A percentile compares a stretch with the other conserved stretches of the same genome.
These are phyloP conservation scores for Leptocoma aspasia DNA, from an alignment of 2,113 vertebrate genomes.

Conservation along the genomic window DNA sequence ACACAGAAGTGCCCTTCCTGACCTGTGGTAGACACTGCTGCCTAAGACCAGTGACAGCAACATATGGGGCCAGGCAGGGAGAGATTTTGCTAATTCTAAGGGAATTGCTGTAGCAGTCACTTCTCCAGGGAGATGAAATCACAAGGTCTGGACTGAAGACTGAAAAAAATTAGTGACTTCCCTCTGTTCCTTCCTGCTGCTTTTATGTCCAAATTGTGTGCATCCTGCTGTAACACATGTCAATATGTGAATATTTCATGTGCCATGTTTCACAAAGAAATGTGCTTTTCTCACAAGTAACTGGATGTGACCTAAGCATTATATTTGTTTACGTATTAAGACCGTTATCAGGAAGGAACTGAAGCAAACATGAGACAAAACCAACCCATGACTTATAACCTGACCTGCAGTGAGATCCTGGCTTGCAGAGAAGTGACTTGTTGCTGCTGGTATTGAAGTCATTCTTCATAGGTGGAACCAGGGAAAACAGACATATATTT, in stretches of 20 bases:
- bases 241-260: not conserved
- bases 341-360: not conserved
- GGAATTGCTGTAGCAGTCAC: not conserved
- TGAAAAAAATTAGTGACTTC: conserved; percentile 20
- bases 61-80: not conserved
- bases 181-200: conserved; percentile 47
- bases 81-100: not conserved
- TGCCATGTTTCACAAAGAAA: not conserved
- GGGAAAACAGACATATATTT: not conserved
- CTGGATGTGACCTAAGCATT: conserved; percentile 22
- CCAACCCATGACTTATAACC: not conserved
- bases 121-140: conserved; percentile 17
- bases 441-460: not conserved
- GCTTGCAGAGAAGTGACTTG: not conserved
- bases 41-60: not conserved
- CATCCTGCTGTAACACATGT: not conserved
- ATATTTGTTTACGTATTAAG: not conserved
- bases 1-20: not conserved
- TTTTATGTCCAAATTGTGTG: not conserved
- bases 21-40: not conserved
- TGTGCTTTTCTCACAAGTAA: not conserved
- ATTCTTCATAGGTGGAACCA: not conserved
- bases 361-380: not conserved
- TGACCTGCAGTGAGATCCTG: not conserved
- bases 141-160: not conserved